Evolutionary conservation across 2,797 vertebrate species (phyloP).

Genomic region (Acropternis orthonyx): DNA sequence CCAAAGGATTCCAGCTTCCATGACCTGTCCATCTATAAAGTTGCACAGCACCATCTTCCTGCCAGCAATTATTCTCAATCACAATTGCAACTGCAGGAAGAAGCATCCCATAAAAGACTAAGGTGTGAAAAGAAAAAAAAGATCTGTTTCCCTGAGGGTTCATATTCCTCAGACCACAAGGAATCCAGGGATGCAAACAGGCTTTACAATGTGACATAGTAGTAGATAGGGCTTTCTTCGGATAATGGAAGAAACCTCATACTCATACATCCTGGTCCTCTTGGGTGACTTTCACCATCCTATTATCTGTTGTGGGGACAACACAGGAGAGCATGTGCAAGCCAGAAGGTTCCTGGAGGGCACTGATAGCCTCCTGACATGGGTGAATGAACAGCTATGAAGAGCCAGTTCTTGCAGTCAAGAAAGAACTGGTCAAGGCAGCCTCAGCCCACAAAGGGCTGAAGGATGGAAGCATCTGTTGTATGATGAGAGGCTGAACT

Average conservation of each 20-base stretch:
- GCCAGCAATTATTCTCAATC: neutral
- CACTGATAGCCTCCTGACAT: too few relatives aligned
- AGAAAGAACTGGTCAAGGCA: too few relatives aligned
- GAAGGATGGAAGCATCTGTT: too few relatives aligned
- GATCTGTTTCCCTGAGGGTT: neutral
- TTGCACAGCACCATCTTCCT: neutral
- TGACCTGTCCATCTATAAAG: neutral
- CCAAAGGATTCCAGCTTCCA: neutral
- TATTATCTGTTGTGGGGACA: neutral
- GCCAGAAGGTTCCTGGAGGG: neutral
- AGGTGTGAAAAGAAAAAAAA: neutral
- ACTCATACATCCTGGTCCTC: neutral
- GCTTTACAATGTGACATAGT: neutral
- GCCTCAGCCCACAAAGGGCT: too few relatives aligned
- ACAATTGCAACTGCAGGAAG: neutral
- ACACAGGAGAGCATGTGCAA: neutral
- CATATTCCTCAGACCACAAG: neutral
- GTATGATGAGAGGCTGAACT: neutral
- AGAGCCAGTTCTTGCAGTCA: too few relatives aligned
- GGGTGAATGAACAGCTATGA: too few relatives aligned
- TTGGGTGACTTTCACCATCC: neutral
- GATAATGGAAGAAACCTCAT: neutral
- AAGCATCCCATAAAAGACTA: neutral
- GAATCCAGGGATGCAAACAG: neutral
- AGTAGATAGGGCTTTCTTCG: neutral